Conservation (phyloP, 35 echinoderm and acorn worm species). For the Anneissia japonica region DNA sequence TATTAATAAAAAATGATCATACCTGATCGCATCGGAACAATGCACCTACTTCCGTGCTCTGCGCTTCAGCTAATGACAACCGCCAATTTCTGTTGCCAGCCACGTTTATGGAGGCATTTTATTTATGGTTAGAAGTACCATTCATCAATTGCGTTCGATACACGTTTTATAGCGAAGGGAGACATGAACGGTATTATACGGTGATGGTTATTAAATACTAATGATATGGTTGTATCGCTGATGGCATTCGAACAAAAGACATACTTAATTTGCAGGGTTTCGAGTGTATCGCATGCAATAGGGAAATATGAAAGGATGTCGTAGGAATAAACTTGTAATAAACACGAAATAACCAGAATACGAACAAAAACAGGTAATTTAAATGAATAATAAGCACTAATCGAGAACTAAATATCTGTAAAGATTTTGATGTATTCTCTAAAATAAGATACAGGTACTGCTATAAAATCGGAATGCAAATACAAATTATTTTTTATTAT, state of each 20-base stretch:
- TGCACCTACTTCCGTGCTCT: not conserved
- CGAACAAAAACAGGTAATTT: no score
- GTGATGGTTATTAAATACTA: not conserved
- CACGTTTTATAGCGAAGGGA: not conserved
- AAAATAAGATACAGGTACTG: no score
- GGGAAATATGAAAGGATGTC: no score
- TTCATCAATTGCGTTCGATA: not conserved
- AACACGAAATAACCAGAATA: no score
- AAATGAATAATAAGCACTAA: no score
- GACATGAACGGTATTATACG: not conserved
- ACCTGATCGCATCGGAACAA: not conserved
- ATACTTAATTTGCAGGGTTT: no score
- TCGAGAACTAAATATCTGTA: no score
- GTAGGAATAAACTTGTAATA: no score
- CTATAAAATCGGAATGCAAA: no score
- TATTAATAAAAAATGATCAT: not conserved
- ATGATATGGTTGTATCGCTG: not conserved
- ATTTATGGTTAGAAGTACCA: not conserved
- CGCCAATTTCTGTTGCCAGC: not conserved
- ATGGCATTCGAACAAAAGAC: not conserved
- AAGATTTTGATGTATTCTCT: no score
- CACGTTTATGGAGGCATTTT: not conserved
- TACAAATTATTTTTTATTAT: no score
- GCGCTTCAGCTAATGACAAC: not conserved
- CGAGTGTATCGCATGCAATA: no score